phyloP scores from a whole-genome alignment of 2,797 vertebrate species.

The Rhinoraja longicauda region DNA sequence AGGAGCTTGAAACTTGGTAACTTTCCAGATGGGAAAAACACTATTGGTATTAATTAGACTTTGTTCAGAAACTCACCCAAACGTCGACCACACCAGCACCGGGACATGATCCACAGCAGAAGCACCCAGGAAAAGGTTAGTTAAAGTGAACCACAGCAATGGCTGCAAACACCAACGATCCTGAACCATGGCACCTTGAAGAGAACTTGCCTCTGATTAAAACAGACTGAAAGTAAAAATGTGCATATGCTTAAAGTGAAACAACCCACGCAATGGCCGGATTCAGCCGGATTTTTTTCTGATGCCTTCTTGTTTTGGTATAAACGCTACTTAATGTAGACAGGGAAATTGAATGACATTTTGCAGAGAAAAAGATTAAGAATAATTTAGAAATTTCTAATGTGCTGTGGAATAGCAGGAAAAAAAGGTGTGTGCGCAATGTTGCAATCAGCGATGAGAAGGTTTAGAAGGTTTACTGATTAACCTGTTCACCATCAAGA shows the following conservation, averaged over 20 bases:
- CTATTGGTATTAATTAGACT: not conserved
- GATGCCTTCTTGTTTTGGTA: not conserved
- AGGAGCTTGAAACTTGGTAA: not conserved
- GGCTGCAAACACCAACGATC: not conserved
- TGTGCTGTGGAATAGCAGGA: not conserved
- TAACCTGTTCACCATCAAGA: not conserved
- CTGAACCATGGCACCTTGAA: not conserved
- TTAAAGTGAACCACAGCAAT: not conserved
- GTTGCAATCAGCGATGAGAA: not conserved
- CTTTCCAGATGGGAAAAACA: not conserved
- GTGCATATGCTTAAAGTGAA: not conserved
- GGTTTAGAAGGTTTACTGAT: not conserved
- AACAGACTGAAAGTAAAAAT: not conserved
- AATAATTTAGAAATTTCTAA: not conserved
- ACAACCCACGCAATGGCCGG: not conserved
- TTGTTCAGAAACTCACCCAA: constrained; percentile 1
- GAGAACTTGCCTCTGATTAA: too few relatives aligned
- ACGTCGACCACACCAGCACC: constrained; percentile 20
- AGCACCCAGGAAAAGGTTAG: not conserved
- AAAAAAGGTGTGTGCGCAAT: not conserved
- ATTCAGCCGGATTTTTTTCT: not conserved
- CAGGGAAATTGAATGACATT: not conserved
- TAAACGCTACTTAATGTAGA: not conserved
- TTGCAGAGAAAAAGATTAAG: not conserved
- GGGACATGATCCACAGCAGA: constrained; percentile 15